phyloP scores from a whole-genome alignment of 2,797 vertebrate species.

The Muraenolepis orangiensis region DNA sequence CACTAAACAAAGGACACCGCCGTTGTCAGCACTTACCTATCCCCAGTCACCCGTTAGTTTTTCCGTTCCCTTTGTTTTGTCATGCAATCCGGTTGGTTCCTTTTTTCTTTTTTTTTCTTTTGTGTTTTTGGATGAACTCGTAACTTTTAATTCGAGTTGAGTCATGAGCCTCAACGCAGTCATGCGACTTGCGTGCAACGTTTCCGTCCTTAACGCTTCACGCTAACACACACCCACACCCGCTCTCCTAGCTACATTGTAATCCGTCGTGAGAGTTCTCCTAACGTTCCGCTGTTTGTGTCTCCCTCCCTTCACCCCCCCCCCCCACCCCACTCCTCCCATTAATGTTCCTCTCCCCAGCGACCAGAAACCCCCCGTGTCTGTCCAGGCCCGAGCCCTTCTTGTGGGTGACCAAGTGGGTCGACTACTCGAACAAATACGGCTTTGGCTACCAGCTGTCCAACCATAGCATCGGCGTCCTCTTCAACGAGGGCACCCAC shows the following conservation, averaged over 20 bases:
- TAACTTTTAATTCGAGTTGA: background rate
- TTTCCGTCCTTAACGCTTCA: background rate
- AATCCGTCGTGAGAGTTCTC: background rate
- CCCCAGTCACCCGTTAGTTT: background rate
- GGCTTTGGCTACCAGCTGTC: constrained; percentile 98
- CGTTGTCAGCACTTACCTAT: background rate
- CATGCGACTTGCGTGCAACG: background rate
- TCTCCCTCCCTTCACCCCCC: background rate
- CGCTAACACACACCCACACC: background rate
- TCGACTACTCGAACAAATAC: constrained; percentile 98
- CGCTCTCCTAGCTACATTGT: background rate
- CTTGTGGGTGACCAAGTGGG: constrained; percentile 98
- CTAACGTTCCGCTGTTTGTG: background rate
- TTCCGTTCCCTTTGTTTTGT: background rate
- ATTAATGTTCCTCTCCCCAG: constrained; percentile 58
- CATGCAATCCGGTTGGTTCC: background rate
- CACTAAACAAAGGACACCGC: background rate
- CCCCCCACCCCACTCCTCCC: background rate
- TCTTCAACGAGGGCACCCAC: constrained; percentile 96
- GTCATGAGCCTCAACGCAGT: background rate
- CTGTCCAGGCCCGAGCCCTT: constrained; percentile 86
- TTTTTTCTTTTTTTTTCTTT: background rate
- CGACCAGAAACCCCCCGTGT: constrained; percentile 85
- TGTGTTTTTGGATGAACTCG: background rate
- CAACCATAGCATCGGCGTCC: constrained; percentile 88